phyloP scores from a whole-genome alignment of 2,113 vertebrate genomes.

The Microcebus lehilahytsara region DNA sequence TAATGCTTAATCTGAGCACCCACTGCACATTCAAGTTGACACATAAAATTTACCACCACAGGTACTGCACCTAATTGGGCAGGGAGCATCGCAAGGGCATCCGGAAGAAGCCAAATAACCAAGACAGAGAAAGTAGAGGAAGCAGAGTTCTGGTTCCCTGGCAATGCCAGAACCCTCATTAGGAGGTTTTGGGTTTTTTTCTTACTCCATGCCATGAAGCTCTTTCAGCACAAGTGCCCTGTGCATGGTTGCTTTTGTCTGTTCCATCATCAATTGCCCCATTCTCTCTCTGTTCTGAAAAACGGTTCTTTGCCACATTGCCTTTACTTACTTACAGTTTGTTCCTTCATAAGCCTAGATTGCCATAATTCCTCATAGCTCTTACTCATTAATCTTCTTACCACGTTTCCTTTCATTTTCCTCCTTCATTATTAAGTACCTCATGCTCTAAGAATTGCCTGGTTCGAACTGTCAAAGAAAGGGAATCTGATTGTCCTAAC shows the following conservation, averaged over 20 bases:
- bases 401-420: not conserved
- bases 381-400: not conserved
- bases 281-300: not conserved
- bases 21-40: not conserved
- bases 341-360: not conserved
- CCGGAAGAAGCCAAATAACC: not conserved
- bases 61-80: not conserved
- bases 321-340: not conserved
- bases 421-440: not conserved
- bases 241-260: not conserved
- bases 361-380: not conserved
- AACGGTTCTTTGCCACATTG: not conserved
- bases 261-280: not conserved
- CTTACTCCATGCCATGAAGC: fast-evolving
- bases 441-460: not conserved
- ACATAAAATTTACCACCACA: not conserved
- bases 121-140: not conserved
- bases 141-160: not conserved
- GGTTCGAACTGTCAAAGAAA: not conserved
- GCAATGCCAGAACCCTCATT: not conserved
- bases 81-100: not conserved
- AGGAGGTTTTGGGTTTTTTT: not conserved
- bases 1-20: not conserved
- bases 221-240: not conserved
- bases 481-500: not conserved